Conservation (phyloP, 1,140 invertebrate species). For the Atta cephalotes region DNA sequence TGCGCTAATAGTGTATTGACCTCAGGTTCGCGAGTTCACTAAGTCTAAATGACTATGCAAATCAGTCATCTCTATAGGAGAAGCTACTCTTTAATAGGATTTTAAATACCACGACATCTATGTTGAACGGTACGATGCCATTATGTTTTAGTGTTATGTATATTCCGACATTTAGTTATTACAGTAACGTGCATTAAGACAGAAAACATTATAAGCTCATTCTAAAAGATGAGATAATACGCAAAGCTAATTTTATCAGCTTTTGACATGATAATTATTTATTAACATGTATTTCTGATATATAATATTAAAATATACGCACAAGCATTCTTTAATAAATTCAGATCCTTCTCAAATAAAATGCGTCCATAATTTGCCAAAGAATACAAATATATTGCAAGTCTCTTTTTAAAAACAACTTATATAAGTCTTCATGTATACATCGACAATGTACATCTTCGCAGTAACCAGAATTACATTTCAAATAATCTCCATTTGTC, state of each 20-base stretch:
- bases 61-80: neutral
- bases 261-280: constrained; percentile 1
- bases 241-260: neutral
- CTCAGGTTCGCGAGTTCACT: neutral
- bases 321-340: neutral
- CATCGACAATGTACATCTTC: neutral
- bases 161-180: constrained; percentile 31
- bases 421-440: neutral
- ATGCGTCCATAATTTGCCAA: neutral
- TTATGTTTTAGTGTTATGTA: constrained; percentile 24
- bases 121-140: neutral
- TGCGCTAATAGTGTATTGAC: neutral
- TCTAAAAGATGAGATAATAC: neutral
- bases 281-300: neutral
- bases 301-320: neutral
- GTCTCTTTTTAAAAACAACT: neutral
- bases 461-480: neutral
- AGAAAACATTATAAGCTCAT: neutral
- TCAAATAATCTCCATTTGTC: constrained; percentile 30
- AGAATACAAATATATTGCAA: neutral
- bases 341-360: constrained; percentile 1
- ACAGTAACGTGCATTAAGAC: neutral
- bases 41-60: constrained; percentile 12
- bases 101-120: constrained; percentile 38
- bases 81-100: constrained; percentile 21